A percentile compares a stretch with the other conserved stretches of the same genome.
phyloP scores from a whole-genome alignment of 2,113 vertebrate species.

The Atrichornis clamosus region DNA sequence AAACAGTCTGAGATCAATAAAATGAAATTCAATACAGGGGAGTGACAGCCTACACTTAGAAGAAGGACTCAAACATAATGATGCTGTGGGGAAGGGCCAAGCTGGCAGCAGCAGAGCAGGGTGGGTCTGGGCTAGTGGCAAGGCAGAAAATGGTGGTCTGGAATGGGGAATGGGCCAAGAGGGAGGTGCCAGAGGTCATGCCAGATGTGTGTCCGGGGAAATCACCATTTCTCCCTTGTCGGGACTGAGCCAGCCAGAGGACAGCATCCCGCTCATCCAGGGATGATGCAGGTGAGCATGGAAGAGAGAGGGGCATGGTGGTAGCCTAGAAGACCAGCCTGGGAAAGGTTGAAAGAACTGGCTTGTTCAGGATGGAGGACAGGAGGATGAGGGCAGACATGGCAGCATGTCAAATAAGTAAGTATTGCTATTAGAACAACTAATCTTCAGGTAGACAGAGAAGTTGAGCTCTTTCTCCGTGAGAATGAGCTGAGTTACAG shows the following conservation, averaged over 20 bases:
- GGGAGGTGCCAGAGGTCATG: background rate
- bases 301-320: background rate
- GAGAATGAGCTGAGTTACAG: background rate
- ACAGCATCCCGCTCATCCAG: fast-evolving
- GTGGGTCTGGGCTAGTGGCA: fast-evolving
- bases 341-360: background rate
- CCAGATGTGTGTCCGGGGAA: background rate
- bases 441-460: background rate
- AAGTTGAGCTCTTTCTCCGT: background rate
- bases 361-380: background rate
- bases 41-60: background rate
- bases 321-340: background rate
- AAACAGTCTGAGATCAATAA: background rate
- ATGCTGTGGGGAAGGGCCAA: background rate
- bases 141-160: background rate
- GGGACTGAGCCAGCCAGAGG: background rate
- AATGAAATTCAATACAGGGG: background rate
- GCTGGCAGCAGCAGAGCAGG: background rate
- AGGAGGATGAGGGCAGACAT: background rate
- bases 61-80: background rate
- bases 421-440: background rate
- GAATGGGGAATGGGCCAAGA: background rate
- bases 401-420: background rate
- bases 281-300: background rate
- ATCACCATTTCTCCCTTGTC: background rate